Percentiles rank a stretch among this genome's conserved stretches.
Evolutionary conservation across 1,140 invertebrate genomes (phyloP).

Genomic region (Nixonia krombeini): DNA sequence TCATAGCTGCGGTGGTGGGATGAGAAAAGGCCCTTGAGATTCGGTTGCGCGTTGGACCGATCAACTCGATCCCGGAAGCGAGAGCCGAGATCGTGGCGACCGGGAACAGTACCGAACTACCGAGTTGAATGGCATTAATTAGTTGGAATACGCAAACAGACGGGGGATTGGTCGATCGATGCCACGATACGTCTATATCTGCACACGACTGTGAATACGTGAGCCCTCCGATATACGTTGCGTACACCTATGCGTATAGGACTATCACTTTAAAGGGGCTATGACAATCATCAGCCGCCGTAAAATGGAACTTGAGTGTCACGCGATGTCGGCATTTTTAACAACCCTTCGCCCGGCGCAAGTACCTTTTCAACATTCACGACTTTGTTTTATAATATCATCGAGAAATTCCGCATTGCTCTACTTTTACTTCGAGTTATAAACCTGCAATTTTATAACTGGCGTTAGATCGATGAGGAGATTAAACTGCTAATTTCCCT

Average conservation of each 20-base stretch:
- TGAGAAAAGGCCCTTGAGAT: constrained; percentile 54
- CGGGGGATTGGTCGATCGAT: constrained; percentile 50
- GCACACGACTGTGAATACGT: constrained; percentile 26
- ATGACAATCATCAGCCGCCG: constrained; percentile 20
- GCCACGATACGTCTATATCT: constrained; percentile 29
- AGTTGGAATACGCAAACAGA: constrained; percentile 56
- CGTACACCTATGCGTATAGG: constrained; percentile 32
- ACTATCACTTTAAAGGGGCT: constrained; percentile 40
- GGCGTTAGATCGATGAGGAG: too few species aligned
- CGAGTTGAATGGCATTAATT: constrained; percentile 59
- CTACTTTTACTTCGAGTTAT: too few species aligned
- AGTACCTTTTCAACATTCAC: not conserved
- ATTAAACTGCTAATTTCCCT: too few species aligned
- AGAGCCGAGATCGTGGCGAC: constrained; percentile 37
- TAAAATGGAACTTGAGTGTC: not conserved
- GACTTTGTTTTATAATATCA: too few species aligned
- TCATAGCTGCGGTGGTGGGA: constrained; percentile 27
- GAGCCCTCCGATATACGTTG: constrained; percentile 32
- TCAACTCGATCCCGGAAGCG: constrained; percentile 48
- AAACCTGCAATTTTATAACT: too few species aligned
- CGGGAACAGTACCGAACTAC: constrained; percentile 49
- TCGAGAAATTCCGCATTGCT: too few species aligned
- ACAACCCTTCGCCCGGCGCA: not conserved
- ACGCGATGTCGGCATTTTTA: too few species aligned
- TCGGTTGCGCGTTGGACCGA: constrained; percentile 49